Percentiles rank a stretch among this genome's conserved stretches.
Evolutionary conservation across 2,888 invertebrate genomes (phyloP).

Genomic region (Aromia moschata): DNA sequence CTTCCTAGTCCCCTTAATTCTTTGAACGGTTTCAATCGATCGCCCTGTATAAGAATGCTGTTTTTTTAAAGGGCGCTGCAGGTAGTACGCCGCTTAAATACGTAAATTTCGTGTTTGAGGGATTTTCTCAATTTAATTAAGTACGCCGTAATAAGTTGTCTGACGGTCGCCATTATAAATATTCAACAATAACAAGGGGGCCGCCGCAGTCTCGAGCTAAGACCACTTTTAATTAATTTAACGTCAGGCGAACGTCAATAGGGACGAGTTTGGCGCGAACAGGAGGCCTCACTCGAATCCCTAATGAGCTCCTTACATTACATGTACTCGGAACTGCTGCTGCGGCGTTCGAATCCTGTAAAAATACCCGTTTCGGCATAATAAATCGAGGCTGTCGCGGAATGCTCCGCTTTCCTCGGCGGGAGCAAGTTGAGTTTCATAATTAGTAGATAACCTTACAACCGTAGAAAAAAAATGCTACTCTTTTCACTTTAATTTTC

Average conservation of each 20-base stretch:
- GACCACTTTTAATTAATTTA: constrained; percentile 56
- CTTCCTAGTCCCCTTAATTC: too few species aligned
- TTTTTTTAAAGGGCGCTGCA: neutral
- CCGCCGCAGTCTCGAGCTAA: constrained; percentile 22
- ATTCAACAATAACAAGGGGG: constrained; percentile 36
- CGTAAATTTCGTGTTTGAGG: constrained; percentile 23
- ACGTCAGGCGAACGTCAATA: constrained; percentile 53
- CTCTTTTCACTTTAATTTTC: too few species aligned
- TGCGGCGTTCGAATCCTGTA: constrained; percentile 21
- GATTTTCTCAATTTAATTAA: constrained; percentile 31
- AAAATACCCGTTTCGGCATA: constrained; percentile 23
- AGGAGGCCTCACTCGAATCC: constrained; percentile 51
- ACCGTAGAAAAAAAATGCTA: neutral
- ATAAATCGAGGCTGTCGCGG: constrained; percentile 7
- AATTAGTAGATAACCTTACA: neutral
- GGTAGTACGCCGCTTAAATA: constrained; percentile 9
- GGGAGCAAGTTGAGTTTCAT: neutral
- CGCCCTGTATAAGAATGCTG: too few species aligned
- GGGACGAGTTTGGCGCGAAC: constrained; percentile 49
- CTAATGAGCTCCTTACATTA: constrained; percentile 42
- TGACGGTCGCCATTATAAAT: constrained; percentile 36
- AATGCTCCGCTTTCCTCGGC: constrained; percentile 4
- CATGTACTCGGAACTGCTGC: constrained; percentile 20
- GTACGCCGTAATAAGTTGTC: constrained; percentile 34
- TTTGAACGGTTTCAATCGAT: too few species aligned